Percentiles rank a stretch among this genome's conserved stretches.
Evolutionary conservation across 2,888 invertebrate species (phyloP).

Genomic region (Alentia gelatinosa): DNA sequence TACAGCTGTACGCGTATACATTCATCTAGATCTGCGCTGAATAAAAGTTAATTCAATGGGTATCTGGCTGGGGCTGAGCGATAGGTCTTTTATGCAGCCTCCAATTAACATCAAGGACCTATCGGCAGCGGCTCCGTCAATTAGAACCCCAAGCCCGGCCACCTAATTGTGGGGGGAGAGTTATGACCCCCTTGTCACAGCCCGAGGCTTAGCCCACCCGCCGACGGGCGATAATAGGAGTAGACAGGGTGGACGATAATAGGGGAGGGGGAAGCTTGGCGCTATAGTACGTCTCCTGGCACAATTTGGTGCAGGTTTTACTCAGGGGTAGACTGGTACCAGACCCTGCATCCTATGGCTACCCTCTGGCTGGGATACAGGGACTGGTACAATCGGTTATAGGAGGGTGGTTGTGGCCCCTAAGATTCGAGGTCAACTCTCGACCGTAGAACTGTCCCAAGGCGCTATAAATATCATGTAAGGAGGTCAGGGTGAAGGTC

Average conservation of each 20-base stretch:
- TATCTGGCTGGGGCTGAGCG: background rate
- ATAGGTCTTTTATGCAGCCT: background rate
- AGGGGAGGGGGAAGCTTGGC: background rate
- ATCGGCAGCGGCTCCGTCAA: background rate
- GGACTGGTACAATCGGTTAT: too few relatives aligned
- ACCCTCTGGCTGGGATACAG: too few relatives aligned
- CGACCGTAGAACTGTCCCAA: too few relatives aligned
- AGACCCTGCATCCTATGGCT: too few relatives aligned
- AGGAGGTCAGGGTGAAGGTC: too few relatives aligned
- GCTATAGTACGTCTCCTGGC: too few relatives aligned
- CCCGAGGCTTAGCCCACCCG: background rate
- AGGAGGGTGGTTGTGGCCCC: too few relatives aligned
- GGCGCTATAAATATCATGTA: too few relatives aligned
- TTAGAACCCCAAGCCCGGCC: background rate
- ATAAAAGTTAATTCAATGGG: background rate
- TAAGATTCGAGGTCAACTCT: too few relatives aligned
- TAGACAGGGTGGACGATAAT: background rate
- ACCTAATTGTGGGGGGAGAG: background rate
- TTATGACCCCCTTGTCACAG: background rate
- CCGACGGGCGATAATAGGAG: background rate
- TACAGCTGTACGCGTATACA: background rate
- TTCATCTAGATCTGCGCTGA: background rate
- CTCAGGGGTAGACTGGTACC: too few relatives aligned
- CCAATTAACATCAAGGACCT: conserved; percentile 4
- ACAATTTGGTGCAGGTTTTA: too few relatives aligned